phyloP scores from a whole-genome alignment of 2,888 invertebrate genomes.

The Anagyrus pseudococci region DNA sequence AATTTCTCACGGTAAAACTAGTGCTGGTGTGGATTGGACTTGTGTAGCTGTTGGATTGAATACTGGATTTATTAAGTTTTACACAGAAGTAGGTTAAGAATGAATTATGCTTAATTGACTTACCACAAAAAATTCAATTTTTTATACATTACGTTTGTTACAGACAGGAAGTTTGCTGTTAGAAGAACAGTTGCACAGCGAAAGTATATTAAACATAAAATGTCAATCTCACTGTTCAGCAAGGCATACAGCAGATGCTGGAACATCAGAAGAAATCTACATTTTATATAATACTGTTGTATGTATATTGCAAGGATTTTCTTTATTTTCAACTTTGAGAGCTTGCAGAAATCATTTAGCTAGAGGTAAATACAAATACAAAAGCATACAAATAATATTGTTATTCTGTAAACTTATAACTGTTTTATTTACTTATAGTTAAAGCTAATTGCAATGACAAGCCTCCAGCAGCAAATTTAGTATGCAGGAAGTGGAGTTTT shows the following conservation, averaged over 20 bases:
- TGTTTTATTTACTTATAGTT: conserved; percentile 28
- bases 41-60: conserved; percentile 87
- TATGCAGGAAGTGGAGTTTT: conserved; percentile 88
- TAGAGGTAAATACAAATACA: conserved; percentile 70
- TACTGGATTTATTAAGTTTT: conserved; percentile 85
- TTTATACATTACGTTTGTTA: too few species aligned
- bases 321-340: conserved; percentile 80
- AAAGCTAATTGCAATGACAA: conserved; percentile 71
- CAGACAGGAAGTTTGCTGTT: conserved; percentile 81
- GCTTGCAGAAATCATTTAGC: conserved; percentile 81
- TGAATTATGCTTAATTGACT: neutral
- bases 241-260: conserved; percentile 57
- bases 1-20: conserved; percentile 63
- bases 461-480: conserved; percentile 70
- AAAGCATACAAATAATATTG: conserved; percentile 8
- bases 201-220: conserved; percentile 79
- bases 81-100: conserved; percentile 72
- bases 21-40: conserved; percentile 84
- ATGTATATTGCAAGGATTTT: conserved; percentile 78
- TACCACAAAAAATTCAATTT: conserved; percentile 17
- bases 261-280: conserved; percentile 73
- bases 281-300: conserved; percentile 75
- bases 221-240: conserved; percentile 73
- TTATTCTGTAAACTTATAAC: neutral
- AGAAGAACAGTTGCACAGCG: conserved; percentile 85